These are phyloP conservation scores for Phataginus tricuspis DNA, from an alignment of 2,797 vertebrate species.

Conservation along the genomic window DNA sequence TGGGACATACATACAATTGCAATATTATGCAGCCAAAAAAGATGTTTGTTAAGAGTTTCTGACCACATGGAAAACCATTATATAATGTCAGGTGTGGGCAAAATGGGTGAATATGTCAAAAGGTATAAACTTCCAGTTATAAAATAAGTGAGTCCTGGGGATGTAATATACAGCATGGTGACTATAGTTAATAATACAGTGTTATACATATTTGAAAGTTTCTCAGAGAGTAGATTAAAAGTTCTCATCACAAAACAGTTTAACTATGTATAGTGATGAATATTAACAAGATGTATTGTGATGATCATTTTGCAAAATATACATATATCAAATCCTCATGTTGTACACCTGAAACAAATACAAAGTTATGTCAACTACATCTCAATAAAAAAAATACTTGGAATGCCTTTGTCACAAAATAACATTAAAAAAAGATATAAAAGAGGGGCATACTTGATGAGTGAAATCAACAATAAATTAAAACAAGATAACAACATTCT, in stretches of 20 bases:
- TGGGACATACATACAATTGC: not conserved
- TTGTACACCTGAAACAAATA: not conserved
- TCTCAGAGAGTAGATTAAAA: not conserved
- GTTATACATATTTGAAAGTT: not conserved
- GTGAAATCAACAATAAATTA: constrained; percentile 41
- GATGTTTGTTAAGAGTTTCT: constrained; percentile 39
- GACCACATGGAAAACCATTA: constrained; percentile 15
- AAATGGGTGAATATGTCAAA: not conserved
- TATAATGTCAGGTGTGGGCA: not conserved
- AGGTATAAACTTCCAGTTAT: not conserved
- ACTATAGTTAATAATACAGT: not conserved
- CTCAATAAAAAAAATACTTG: not conserved
- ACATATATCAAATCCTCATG: not conserved
- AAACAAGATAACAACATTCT: constrained; percentile 48
- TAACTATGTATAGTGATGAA: not conserved
- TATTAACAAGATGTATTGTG: not conserved
- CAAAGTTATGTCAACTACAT: not conserved
- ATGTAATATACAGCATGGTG: not conserved
- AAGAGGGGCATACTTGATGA: constrained; percentile 33
- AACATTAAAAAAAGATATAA: not conserved
- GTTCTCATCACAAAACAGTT: not conserved
- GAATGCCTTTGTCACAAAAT: not conserved
- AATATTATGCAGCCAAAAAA: constrained; percentile 48
- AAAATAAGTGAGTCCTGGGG: not conserved
- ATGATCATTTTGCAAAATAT: not conserved